Conservation (phyloP, 2,113 vertebrate species). For the Spea multiplicata region DNA sequence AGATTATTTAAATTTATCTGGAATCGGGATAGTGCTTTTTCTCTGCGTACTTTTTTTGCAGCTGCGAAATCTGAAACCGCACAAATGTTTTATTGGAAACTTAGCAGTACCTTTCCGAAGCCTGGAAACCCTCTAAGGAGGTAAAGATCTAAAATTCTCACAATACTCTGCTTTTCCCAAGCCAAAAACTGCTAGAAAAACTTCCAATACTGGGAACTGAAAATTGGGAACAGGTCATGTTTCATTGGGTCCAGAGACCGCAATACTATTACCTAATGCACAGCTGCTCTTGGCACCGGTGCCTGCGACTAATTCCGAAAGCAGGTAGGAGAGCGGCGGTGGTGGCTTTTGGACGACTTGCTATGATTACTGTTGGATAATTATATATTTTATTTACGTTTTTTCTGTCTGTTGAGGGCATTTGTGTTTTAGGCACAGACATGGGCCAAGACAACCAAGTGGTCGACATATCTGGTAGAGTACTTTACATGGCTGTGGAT, state of each 20-base stretch:
- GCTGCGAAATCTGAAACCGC: conserved; percentile 30
- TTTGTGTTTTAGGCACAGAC: no score
- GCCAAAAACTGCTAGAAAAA: conserved; percentile 11
- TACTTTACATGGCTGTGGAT: no score
- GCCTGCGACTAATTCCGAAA: not conserved
- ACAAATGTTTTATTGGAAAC: conserved; percentile 36
- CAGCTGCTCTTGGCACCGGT: conserved; percentile 20
- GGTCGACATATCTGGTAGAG: no score
- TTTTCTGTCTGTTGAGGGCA: no score
- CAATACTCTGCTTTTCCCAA: not conserved
- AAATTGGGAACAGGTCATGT: conserved; percentile 26
- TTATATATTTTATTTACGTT: no score
- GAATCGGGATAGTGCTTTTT: not conserved
- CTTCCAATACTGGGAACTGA: no score
- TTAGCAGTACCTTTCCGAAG: conserved; percentile 28
- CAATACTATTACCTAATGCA: conserved; percentile 38
- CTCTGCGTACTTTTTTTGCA: conserved; percentile 13
- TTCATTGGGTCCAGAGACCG: conserved; percentile 29
- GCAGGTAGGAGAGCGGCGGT: conserved; percentile 9
- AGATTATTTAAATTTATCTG: conserved; percentile 2
- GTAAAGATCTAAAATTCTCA: conserved; percentile 13
- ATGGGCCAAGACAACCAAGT: no score
- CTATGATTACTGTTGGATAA: no score
- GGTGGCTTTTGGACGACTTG: no score
- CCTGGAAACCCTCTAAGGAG: conserved; percentile 18